Base-by-base conservation (phyloP, 2,888 invertebrate genomes). In the Pasiphila rectangulata region DNA sequence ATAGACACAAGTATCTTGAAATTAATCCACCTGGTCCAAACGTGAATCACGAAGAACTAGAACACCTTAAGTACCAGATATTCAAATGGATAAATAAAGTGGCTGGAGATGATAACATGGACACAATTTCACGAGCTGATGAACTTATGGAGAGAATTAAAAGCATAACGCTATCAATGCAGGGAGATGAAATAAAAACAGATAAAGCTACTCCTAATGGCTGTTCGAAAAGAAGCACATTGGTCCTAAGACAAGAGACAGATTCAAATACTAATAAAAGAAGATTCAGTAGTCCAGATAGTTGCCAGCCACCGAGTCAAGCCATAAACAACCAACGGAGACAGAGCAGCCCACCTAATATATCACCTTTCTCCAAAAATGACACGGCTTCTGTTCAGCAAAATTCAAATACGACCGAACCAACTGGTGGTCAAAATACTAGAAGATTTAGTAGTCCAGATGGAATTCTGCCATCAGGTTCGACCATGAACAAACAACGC, bases 21-120 rank as follows among this genome's bases (percentile, higher is more conserved):
- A 41, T 77, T 1, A 77, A 77, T 47, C 64, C 67, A 9, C 45
- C 53, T 0, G 54, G 48, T 7, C 59, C 35, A 25, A 54, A 54
- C 1, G 51, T 66, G 7, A 63, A 71, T 0, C 51, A 56, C 48
- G 69, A 72, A 20, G 83, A 84, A 51, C 41, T 83, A 20, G 79
- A 82, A 51, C 59, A 76, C 60, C 64, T 85, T 9, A 81, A 75
- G 45, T 83, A 75, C 64, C 80, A 78, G 23, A 79, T 85, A 55
- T 83, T 76, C 50, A 84, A 83, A 71, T 82, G 78, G 77, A 64
- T 80, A 1, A 73, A 74, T 43, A 82, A 77, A 51, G 54, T 80
- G n/a, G 62, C 67, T 1, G 71, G 69, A 0, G 72, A 72, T 41
- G 56, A 74, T 13, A 69, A 73, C 41, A 61, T 59, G 13, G 61